Percentiles rank a stretch among this genome's conserved stretches.
These are phyloP conservation scores for Bombus cullumanus DNA, from an alignment of 1,140 invertebrate species.

Conservation along the genomic window DNA sequence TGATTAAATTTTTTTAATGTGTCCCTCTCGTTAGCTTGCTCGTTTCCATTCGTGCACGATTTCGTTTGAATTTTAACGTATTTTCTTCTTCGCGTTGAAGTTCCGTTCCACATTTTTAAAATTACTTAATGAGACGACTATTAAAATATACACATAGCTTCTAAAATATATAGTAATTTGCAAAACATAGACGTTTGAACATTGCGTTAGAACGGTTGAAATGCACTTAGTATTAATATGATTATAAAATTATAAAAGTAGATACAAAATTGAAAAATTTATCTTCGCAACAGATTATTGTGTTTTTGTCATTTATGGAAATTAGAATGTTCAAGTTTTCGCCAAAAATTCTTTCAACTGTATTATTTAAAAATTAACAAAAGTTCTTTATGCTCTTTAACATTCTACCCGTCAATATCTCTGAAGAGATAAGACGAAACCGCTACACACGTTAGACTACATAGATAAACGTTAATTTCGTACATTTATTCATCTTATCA, in stretches of 20 bases:
- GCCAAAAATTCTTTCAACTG: neutral
- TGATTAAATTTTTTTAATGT: neutral
- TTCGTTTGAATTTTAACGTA: neutral
- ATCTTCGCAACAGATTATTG: neutral
- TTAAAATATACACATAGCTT: neutral
- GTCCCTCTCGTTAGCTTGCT: neutral
- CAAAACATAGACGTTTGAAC: neutral
- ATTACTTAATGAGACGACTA: neutral
- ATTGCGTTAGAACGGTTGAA: neutral
- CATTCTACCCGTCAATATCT: neutral
- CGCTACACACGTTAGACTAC: neutral
- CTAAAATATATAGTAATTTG: neutral
- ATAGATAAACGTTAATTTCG: neutral
- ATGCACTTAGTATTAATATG: neutral
- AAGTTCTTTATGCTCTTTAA: neutral
- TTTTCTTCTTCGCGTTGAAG: neutral
- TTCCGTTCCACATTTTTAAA: no score
- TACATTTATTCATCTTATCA: neutral
- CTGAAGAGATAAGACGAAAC: neutral
- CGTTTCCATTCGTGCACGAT: neutral
- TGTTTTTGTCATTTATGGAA: neutral
- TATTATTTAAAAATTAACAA: neutral
- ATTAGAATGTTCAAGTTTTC: neutral
- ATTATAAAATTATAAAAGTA: slow-evolving; percentile 1
- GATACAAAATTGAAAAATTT: neutral